Base-by-base conservation (phyloP, 2,888 invertebrate genomes). In the Dusona sp. region DNA sequence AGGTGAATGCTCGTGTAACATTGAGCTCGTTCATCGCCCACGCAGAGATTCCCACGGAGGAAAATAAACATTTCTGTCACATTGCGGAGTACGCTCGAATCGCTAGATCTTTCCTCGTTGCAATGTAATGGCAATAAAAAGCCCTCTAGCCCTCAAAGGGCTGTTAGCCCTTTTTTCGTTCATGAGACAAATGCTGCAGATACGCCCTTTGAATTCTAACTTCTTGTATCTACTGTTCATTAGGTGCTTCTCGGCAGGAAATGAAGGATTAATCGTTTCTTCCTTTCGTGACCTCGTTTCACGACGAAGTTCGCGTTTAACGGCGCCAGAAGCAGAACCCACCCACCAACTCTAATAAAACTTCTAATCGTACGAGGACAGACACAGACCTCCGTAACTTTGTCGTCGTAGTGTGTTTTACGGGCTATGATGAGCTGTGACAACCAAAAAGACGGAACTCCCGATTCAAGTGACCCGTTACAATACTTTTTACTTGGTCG, bases 1-100 rank as follows among this genome's bases (percentile, higher is more conserved):
- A 93, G 93, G 93, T 93, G 93, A 94, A 94, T 93, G 91, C 92
- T 91, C 84, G 80, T 84, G 79, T 78, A 72, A 83, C 83, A 79
- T 78, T 70, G 79, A 86, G 83, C 67, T 84, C 72, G 73, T 79
- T 77, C 68, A 65, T 79, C 84, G 78, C 84, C 86, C 81, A 81
- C 86, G 78, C 81, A 25, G 61, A 22, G 64, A 86, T 86, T 83
- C 86, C 77, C 86, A 79, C 83, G 22, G 0, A 57, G 54, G 51
- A 70, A 51, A 36, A 70, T 61, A 61, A 61, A 61, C 57, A 29
- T 61, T 61, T 65, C 65, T 33, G 2, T 61, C 29, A n/a, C 13
- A 8, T 51, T n/a, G 42, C 64, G n/a, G 38, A n/a, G 36, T 36
- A 65, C 7, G 16, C n/a, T 79, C 45, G 19, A 38, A 22, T 19